Conservation (phyloP, 1,140 invertebrate genomes). For the Lethrus apterus region DNA sequence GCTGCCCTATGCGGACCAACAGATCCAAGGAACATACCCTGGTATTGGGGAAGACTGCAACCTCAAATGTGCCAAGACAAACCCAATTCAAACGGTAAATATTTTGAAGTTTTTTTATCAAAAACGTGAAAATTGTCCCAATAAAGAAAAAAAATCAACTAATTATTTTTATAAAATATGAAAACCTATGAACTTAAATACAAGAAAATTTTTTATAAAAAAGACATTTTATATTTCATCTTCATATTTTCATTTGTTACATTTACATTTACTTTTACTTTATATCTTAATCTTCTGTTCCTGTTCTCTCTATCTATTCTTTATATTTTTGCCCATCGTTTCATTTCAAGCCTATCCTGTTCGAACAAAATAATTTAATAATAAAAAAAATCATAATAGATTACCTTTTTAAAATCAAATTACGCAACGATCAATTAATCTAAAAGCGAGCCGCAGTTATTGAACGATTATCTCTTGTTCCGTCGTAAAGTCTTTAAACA, state of each 20-base stretch:
- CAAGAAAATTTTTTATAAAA: not conserved
- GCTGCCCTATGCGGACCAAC: constrained; percentile 54
- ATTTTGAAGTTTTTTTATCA: not conserved
- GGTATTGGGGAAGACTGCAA: constrained; percentile 47
- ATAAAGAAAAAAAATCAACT: too few species aligned
- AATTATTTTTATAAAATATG: constrained; percentile 3
- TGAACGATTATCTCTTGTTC: constrained; percentile 1
- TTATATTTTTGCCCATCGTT: too few species aligned
- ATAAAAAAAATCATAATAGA: not conserved
- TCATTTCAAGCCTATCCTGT: too few species aligned
- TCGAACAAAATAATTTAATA: too few species aligned
- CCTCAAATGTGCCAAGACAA: constrained; percentile 42
- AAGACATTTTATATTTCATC: not conserved
- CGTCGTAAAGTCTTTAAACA: constrained; percentile 21
- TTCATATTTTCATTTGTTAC: not conserved
- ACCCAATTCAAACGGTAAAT: constrained; percentile 48
- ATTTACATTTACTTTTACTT: not conserved
- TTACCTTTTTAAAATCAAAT: constrained; percentile 1
- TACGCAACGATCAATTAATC: constrained; percentile 8
- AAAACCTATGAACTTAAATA: too few species aligned
- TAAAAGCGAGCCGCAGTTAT: not conserved
- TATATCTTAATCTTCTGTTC: not conserved
- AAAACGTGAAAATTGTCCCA: too few species aligned
- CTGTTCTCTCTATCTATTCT: not conserved
- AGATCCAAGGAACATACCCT: constrained; percentile 37